Evolutionary conservation across 2,888 invertebrate species (phyloP), one percentile per base, ranked within the genome.

Genomic region (Escarpia spicata): DNA sequence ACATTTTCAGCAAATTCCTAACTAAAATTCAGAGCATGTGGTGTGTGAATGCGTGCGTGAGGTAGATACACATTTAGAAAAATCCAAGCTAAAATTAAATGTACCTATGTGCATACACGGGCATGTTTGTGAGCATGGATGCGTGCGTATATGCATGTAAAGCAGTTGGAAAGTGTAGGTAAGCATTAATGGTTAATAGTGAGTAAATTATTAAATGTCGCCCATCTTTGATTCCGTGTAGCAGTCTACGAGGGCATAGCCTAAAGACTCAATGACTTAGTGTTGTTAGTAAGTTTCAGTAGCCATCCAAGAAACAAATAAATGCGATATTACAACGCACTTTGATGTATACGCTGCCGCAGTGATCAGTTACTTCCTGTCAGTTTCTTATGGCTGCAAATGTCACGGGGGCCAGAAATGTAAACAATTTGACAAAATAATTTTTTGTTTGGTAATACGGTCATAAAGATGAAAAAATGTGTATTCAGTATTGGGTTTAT

Each of bases 381-480:
- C 75, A 26, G 75, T 75, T 75, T 75, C 52, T 75, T 75, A 75
- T 75, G 26, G 26, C 75, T 75, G 6, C 75, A 75, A 26, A 75
- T 75, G 75, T 75, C 75, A 75, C 75, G 75, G 75, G 75, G 26
- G 75, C 75, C 75, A 75, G 75, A 75, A 26, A 75, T 75, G 75
- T 75, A 75, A 75, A 19, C 3, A 3, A 52, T 2, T 9, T 9
- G 75, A 75, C 75, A 75, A 19, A 75, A 15, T 75, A 15, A 75
- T 75, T 75, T 52, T 26, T 26, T 15, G 75, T 26, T 19, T 75
- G 75, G 19, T 75, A 75, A 75, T 26, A n/a, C 75, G 19, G 75
- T 19, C 4, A 75, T 75, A 75, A 75, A 75, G 6, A 75, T 75
- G 26, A 75, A 26, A 75, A 26, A 75, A 2, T 26, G 26, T 75